Evolutionary conservation across 1,140 invertebrate species (phyloP).

Genomic region (Gonioctena quinquepunctata): DNA sequence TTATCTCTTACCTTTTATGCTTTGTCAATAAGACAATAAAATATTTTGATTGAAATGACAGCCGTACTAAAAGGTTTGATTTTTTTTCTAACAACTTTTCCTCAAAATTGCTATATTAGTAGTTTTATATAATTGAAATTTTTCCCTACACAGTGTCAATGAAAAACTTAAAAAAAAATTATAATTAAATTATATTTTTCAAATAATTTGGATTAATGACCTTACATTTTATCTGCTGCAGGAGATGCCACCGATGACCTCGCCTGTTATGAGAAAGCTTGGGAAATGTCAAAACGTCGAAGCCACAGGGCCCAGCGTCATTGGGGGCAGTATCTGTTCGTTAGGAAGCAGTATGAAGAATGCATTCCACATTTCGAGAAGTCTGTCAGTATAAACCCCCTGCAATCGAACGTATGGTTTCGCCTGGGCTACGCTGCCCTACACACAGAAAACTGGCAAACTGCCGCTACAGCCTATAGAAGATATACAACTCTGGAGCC

Average conservation of each 20-base stretch:
- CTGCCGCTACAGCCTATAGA: slow-evolving; percentile 83
- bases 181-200: too few relatives aligned
- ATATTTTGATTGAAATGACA: too few relatives aligned
- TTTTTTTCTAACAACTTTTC: too few relatives aligned
- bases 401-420: slow-evolving; percentile 84
- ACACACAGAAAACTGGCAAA: slow-evolving; percentile 77
- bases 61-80: too few relatives aligned
- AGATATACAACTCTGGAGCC: slow-evolving; percentile 85
- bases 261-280: slow-evolving; percentile 86
- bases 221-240: slow-evolving; percentile 18
- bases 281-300: slow-evolving; percentile 81
- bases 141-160: too few relatives aligned
- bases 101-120: too few relatives aligned
- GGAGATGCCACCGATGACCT: slow-evolving; percentile 77
- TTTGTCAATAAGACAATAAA: too few relatives aligned
- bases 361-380: slow-evolving; percentile 79
- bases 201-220: too few relatives aligned
- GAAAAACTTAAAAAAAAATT: too few relatives aligned
- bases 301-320: slow-evolving; percentile 82
- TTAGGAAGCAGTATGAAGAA: slow-evolving; percentile 73
- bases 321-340: slow-evolving; percentile 80
- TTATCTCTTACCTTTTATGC: too few relatives aligned
- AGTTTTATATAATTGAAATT: too few relatives aligned
- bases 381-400: slow-evolving; percentile 81
- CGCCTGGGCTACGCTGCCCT: slow-evolving; percentile 85